Evolutionary conservation across 2,797 vertebrate genomes (phyloP).

Genomic region (Tolypeutes matacus): DNA sequence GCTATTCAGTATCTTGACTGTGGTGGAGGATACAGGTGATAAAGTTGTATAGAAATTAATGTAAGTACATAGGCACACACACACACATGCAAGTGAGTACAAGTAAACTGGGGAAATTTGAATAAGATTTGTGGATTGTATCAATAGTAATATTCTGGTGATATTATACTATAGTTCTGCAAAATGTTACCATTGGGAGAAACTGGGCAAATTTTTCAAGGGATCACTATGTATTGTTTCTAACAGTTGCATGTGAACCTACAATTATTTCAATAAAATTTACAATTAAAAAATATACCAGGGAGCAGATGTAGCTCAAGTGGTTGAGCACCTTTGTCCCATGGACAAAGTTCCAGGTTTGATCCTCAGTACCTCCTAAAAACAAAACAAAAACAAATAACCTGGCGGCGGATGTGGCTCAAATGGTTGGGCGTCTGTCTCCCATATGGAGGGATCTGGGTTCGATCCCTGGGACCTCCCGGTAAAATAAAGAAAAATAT

Average conservation of each 20-base stretch:
- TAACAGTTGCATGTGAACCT: constrained; percentile 2
- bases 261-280: constrained; percentile 9
- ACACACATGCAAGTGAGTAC: neutral
- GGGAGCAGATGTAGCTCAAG: too few relatives aligned
- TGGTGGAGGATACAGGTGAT: neutral
- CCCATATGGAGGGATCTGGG: too few relatives aligned
- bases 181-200: too few relatives aligned
- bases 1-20: constrained; percentile 9
- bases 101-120: constrained; percentile 13
- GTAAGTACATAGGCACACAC: neutral
- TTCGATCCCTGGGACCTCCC: too few relatives aligned
- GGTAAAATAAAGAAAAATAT: too few relatives aligned
- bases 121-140: neutral
- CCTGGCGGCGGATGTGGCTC: too few relatives aligned
- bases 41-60: neutral
- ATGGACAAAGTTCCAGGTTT: too few relatives aligned
- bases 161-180: constrained; percentile 29
- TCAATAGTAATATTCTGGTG: neutral
- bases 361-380: too few relatives aligned
- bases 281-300: constrained; percentile 41
- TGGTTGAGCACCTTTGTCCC: too few relatives aligned
- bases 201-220: neutral
- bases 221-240: neutral
- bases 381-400: too few relatives aligned
- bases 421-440: too few relatives aligned